A percentile compares a stretch with the other conserved stretches of the same genome.
These are phyloP conservation scores for Tinea semifulvella DNA, from an alignment of 2,888 invertebrate genomes.

Conservation along the genomic window DNA sequence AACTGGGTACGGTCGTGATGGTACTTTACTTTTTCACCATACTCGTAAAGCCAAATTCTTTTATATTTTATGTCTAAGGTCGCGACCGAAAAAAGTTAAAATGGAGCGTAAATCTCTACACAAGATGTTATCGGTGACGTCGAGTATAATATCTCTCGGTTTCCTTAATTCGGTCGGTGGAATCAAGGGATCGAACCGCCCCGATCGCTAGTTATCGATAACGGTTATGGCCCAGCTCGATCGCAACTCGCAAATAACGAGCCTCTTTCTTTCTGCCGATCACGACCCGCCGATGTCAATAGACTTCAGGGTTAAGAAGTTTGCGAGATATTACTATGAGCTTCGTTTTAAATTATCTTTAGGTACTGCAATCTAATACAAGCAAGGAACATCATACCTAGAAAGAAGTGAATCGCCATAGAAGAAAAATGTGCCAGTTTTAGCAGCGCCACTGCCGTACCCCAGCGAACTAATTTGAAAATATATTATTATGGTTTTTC, in stretches of 20 bases:
- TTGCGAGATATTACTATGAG: slow-evolving; percentile 30
- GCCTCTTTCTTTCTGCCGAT: slow-evolving; percentile 50
- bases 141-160: slow-evolving; percentile 63
- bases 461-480: too few species aligned
- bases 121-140: slow-evolving; percentile 32
- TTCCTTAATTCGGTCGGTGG: slow-evolving; percentile 65
- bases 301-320: slow-evolving; percentile 53
- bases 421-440: too few species aligned
- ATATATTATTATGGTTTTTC: too few species aligned
- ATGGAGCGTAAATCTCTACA: slow-evolving; percentile 32
- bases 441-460: too few species aligned
- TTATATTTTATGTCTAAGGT: too few species aligned
- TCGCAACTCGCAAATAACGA: slow-evolving; percentile 25
- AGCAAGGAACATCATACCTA: too few species aligned
- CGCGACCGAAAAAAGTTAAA: slow-evolving; percentile 13
- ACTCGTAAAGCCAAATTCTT: neutral
- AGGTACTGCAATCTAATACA: too few species aligned
- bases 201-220: slow-evolving; percentile 62
- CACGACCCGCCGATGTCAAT: slow-evolving; percentile 59
- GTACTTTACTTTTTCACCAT: too few species aligned
- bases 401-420: too few species aligned
- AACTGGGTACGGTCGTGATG: too few species aligned
- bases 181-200: slow-evolving; percentile 62
- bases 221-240: slow-evolving; percentile 45
- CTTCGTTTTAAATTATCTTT: too few species aligned